These are phyloP conservation scores for Hirtodrosophila histrioides DNA, from an alignment of 2,888 invertebrate species.

Conservation along the genomic window DNA sequence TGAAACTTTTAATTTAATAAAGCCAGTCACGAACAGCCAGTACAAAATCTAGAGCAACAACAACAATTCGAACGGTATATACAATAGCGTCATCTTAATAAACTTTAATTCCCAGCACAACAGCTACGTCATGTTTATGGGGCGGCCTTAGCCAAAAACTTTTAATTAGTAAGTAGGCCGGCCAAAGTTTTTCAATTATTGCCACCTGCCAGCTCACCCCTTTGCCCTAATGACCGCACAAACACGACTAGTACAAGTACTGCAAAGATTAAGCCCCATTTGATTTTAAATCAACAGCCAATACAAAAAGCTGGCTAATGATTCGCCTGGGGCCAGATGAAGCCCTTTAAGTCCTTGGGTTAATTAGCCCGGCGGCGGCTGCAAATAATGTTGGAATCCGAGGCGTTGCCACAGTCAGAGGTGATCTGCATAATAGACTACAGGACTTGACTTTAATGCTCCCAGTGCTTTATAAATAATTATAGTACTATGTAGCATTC, in stretches of 20 bases:
- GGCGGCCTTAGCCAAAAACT: conserved; percentile 50
- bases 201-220: conserved; percentile 59
- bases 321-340: conserved; percentile 40
- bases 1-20: conserved; percentile 71
- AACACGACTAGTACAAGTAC: conserved; percentile 34
- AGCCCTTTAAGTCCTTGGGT: conserved; percentile 29
- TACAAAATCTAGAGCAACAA: conserved; percentile 19
- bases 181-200: conserved; percentile 77
- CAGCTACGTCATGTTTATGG: conserved; percentile 36
- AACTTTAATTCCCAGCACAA: conserved; percentile 55
- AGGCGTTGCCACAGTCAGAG: conserved; percentile 38
- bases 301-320: conserved; percentile 58
- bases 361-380: conserved; percentile 59
- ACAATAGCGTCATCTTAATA: conserved; percentile 44
- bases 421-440: conserved; percentile 63
- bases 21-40: conserved; percentile 19
- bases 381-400: conserved; percentile 55
- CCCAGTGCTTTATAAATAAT: conserved; percentile 50
- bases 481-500: conserved; percentile 13
- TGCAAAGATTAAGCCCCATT: conserved; percentile 41
- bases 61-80: conserved; percentile 21
- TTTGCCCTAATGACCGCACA: conserved; percentile 43
- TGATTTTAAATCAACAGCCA: conserved; percentile 73
- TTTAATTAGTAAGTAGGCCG: conserved; percentile 71
- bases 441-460: conserved; percentile 31